Evolutionary conservation across 2,797 vertebrate species (phyloP).

Genomic region (Lateolabrax maculatus): DNA sequence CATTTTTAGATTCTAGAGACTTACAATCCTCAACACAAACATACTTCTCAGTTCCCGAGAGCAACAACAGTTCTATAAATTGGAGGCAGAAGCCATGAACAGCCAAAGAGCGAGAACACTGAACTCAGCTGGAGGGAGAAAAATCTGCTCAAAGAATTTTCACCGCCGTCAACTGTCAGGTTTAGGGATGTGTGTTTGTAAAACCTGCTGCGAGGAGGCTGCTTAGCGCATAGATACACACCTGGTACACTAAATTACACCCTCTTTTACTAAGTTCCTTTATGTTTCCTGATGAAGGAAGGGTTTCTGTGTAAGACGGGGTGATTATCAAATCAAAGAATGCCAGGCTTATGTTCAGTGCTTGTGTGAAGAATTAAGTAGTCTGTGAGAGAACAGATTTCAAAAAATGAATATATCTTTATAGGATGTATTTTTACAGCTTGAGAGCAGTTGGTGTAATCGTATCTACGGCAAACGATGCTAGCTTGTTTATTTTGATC

Average conservation of each 20-base stretch:
- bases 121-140: slow-evolving; percentile 17
- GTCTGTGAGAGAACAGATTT: neutral
- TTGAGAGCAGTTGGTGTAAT: neutral
- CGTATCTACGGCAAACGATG: neutral
- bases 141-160: slow-evolving; percentile 39
- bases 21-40: slow-evolving; percentile 20
- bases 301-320: slow-evolving; percentile 13
- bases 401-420: neutral
- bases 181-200: slow-evolving; percentile 9
- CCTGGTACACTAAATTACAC: slow-evolving; percentile 36
- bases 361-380: neutral
- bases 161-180: slow-evolving; percentile 15
- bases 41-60: slow-evolving; percentile 13
- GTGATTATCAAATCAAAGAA: slow-evolving; percentile 41
- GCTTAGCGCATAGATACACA: slow-evolving; percentile 15
- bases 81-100: slow-evolving; percentile 6
- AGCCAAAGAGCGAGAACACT: slow-evolving; percentile 20
- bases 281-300: slow-evolving; percentile 5
- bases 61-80: slow-evolving; percentile 32
- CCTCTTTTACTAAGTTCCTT: neutral
- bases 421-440: slow-evolving; percentile 1
- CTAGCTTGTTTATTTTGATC: neutral
- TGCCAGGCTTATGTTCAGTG: neutral
- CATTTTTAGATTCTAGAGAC: slow-evolving; percentile 6
- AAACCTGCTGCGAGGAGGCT: slow-evolving; percentile 9